Evolutionary conservation across 2,113 vertebrate species (phyloP), one percentile per base, ranked within the genome.

Genomic region (Tylochromis polylepis): DNA sequence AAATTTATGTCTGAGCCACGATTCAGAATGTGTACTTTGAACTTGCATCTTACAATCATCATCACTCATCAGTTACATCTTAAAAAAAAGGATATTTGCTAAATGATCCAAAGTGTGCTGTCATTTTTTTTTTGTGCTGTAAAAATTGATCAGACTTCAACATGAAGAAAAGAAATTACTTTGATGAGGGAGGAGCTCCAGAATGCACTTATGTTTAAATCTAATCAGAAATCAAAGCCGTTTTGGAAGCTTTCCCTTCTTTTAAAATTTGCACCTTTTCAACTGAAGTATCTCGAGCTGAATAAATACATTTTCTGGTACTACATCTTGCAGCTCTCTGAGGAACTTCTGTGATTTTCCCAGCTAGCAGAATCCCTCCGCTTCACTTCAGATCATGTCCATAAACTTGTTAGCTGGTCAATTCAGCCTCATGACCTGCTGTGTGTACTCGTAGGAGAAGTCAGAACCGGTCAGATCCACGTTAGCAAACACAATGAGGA

Each of bases 331-430:
- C n/a, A 14, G 51, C 15, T 72, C 16, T 6, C 8, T 57, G 15
- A 55, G 38, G 4, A 67, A 51, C 49, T 16, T 49, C 46, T 6
- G 46, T 16, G 14, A 16, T 49, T 4, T 3, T 15, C 6, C n/a
- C 27, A 85, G 79, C 65, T 62, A 51, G 51, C 9, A 27, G n/a
- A n/a, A n/a, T n/a, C n/a, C 29, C 58, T 60, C 18, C 11, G 34
- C 58, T 82, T 36, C 41, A 70, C 72, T 14, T 81, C 1, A 2
- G 53, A 41, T 75, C 70, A 83, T 86, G 67, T 72, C 81, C 3
- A 16, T 90, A 70, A 90, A 79, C 58, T 60, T 15, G 49, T 92
- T 92, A 91, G 49, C 57, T 24, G 31, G 24, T 75, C 9, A 75
- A 20, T 49, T 65, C 77, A 82, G 82, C 78, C 67, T 72, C 11